These are phyloP conservation scores for Zaprionus africanus DNA, from an alignment of 1,140 invertebrate species.

Conservation along the genomic window DNA sequence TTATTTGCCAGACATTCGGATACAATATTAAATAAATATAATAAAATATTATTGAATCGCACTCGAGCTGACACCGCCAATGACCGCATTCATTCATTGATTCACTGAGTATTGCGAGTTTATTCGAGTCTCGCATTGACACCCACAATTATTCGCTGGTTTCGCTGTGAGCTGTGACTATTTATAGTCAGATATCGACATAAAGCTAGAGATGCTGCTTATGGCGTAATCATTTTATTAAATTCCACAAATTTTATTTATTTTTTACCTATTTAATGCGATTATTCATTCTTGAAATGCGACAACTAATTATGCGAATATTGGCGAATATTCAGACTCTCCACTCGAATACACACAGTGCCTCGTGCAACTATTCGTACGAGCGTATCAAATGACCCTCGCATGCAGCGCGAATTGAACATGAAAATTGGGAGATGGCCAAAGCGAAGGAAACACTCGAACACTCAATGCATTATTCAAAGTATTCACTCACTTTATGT, in stretches of 20 bases:
- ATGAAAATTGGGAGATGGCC: constrained; percentile 8
- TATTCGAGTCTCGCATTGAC: constrained; percentile 15
- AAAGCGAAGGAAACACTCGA: constrained; percentile 5
- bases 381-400: neutral
- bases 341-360: neutral
- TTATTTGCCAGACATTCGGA: neutral
- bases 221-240: constrained; percentile 24
- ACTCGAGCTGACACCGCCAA: constrained; percentile 16
- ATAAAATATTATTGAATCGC: neutral
- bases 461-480: constrained; percentile 7
- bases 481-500: neutral
- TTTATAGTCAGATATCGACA: constrained; percentile 20
- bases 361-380: neutral
- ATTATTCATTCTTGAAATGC: constrained; percentile 14
- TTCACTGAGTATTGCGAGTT: constrained; percentile 2
- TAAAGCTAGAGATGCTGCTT: constrained; percentile 15
- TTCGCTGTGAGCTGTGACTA: constrained; percentile 21
- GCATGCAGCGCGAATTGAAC: constrained; percentile 3
- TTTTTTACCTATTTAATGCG: constrained; percentile 9
- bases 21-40: neutral
- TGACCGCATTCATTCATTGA: constrained; percentile 33
- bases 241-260: constrained; percentile 1
- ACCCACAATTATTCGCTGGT: constrained; percentile 27
- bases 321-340: neutral
- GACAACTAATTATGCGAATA: neutral